Base-by-base conservation (phyloP, 2,888 invertebrate genomes). In the Pollenia labialis region DNA sequence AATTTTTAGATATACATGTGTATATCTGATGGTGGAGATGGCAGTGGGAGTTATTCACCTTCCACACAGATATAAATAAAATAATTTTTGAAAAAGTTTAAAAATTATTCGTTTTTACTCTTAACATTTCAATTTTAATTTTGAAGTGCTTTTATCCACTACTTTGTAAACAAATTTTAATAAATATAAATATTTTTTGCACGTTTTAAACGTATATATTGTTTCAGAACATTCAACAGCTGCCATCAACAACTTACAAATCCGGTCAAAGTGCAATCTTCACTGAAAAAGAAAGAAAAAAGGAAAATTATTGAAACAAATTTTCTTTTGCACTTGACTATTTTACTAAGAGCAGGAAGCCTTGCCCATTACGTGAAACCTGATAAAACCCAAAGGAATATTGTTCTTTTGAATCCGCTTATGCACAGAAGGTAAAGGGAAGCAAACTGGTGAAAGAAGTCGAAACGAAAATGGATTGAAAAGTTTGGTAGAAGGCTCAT, bases 171-270 rank as follows among this genome's bases (percentile, higher is more conserved):
- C 32, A 32, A 32, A 44, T 44, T 44, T 64, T 64, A 64, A 64
- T 44, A 44, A 50, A 68, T 50, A 81, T 48, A 81, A 74, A 74
- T 64, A 75, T 62, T 50, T 75, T 75, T 52, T 75, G 54, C 46
- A 69, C 56, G 52, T 44, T 68, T 82, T 9, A 60, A 11, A 40
- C 32, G 50, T 42, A n/a, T 40, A 60, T 42, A 52, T 54, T 62
- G 16, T 56, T 72, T 44, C 32, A 62, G 66, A 56, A 68, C 50
- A 77, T 77, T 84, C 72, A 79, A 79, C 77, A 84, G 77, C 77
- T 84, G 79, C 68, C 68, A 68, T 50, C 58, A 74, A 48, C 66
- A 74, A 72, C 77, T 60, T 84, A 62, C 66, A 32, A 32, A 79
- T 74, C 68, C 79, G 77, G 68, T 79, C 72, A 79, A 76, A 79